These are phyloP conservation scores for Parapristionchus giblindavisi DNA, from an alignment of 2,888 invertebrate genomes.

Conservation along the genomic window DNA sequence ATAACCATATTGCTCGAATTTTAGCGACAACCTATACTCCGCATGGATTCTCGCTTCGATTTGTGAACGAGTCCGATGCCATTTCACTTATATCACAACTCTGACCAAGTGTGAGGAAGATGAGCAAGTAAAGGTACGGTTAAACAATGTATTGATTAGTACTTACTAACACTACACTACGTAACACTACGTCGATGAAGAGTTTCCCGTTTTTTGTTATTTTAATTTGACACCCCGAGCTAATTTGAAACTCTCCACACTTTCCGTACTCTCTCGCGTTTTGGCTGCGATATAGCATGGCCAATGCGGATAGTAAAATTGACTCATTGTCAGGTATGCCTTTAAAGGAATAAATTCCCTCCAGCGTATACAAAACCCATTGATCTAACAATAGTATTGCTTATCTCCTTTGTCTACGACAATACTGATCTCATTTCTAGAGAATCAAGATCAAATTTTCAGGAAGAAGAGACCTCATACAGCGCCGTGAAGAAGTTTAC, in stretches of 20 bases:
- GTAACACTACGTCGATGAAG: no score
- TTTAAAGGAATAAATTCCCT: no score
- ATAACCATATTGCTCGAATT: background rate
- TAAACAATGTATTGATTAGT: no score
- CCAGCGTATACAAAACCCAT: no score
- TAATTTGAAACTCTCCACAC: background rate
- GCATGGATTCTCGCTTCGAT: slow-evolving; percentile 30
- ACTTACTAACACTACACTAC: no score
- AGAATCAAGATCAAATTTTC: background rate
- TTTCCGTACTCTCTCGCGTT: background rate
- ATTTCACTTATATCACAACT: slow-evolving; percentile 1
- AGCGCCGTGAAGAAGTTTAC: slow-evolving; percentile 21
- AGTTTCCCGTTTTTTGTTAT: no score
- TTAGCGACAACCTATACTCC: slow-evolving; percentile 26
- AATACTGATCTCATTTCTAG: background rate
- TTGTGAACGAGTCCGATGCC: slow-evolving; percentile 20
- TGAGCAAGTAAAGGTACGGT: no score
- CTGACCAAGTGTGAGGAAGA: background rate
- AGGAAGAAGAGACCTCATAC: background rate
- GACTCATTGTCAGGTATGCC: no score
- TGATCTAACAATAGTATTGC: no score
- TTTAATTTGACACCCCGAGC: background rate
- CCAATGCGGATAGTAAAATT: background rate
- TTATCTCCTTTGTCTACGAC: background rate
- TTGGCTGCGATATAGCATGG: background rate